Percentiles rank a stretch among this genome's conserved stretches.
Evolutionary conservation across 2,113 vertebrate genomes (phyloP).

Genomic region (Corynorhinus townsendii): DNA sequence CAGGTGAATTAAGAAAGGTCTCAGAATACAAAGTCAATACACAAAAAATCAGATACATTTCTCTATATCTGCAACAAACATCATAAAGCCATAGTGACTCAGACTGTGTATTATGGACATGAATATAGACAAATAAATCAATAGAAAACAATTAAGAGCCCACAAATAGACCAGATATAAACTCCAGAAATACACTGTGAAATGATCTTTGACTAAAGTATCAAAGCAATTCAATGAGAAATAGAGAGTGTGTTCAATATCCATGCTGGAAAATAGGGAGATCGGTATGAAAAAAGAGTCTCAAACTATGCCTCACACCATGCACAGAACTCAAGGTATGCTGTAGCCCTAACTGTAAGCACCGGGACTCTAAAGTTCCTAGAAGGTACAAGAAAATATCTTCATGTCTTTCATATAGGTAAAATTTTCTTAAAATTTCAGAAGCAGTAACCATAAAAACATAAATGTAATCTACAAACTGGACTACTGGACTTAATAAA

Average conservation of each 20-base stretch:
- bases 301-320: background rate
- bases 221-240: background rate
- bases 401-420: background rate
- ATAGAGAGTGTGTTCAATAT: background rate
- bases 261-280: background rate
- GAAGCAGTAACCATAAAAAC: background rate
- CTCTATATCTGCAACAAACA: background rate
- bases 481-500: background rate
- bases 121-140: background rate
- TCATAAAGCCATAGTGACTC: background rate
- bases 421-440: background rate
- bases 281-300: background rate
- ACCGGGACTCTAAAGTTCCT: background rate
- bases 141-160: background rate
- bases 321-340: background rate
- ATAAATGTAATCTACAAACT: background rate
- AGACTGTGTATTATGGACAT: background rate
- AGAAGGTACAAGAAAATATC: background rate
- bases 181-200: background rate
- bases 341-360: background rate
- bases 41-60: background rate
- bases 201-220: background rate
- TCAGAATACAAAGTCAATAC: background rate
- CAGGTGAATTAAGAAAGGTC: background rate
- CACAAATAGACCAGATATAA: background rate